phyloP scores from a whole-genome alignment of 37 sponge, comb jelly and placozoan species.

The Dysidea cf. avara region DNA sequence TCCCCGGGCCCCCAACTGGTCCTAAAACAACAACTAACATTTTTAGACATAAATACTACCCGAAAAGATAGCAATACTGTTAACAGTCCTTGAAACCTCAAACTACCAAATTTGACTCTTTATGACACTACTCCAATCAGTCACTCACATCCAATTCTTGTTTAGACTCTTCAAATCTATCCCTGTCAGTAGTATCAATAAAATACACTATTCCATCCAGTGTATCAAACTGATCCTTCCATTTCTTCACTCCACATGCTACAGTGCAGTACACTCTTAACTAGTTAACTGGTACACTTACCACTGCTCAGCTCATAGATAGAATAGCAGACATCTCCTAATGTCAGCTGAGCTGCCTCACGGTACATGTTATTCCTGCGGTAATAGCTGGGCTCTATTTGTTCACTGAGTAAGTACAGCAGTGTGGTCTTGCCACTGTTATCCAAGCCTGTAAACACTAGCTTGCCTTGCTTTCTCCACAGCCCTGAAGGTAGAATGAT shows the following conservation, averaged over 20 bases:
- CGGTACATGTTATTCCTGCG: slow-evolving; percentile 62
- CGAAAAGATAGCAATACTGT: too few relatives aligned
- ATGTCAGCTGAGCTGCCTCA: slow-evolving; percentile 84
- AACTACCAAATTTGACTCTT: too few relatives aligned
- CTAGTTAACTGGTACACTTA: not conserved
- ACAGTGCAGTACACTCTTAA: not conserved
- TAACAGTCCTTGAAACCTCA: too few relatives aligned
- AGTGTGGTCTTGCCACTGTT: slow-evolving; percentile 99
- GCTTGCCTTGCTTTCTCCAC: slow-evolving; percentile 90
- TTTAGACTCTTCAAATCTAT: slow-evolving; percentile 85
- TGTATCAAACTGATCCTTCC: slow-evolving; percentile 97
- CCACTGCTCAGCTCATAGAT: slow-evolving; percentile 93
- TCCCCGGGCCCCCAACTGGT: too few relatives aligned
- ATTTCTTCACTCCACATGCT: slow-evolving; percentile 92
- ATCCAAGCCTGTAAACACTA: slow-evolving; percentile 94
- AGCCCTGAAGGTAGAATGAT: slow-evolving; percentile 52
- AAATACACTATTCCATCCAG: slow-evolving; percentile 98
- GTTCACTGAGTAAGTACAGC: slow-evolving; percentile 91
- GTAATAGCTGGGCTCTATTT: slow-evolving; percentile 84
- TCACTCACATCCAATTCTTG: slow-evolving; percentile 80
- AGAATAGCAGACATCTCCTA: slow-evolving; percentile 88
- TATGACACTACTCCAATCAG: too few relatives aligned
- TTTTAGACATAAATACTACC: too few relatives aligned
- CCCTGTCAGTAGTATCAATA: slow-evolving; percentile 79
- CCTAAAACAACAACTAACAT: too few relatives aligned